Evolutionary conservation across 2,888 invertebrate genomes (phyloP), one percentile per base, ranked within the genome.

Genomic region (Drosophila borborema): DNA sequence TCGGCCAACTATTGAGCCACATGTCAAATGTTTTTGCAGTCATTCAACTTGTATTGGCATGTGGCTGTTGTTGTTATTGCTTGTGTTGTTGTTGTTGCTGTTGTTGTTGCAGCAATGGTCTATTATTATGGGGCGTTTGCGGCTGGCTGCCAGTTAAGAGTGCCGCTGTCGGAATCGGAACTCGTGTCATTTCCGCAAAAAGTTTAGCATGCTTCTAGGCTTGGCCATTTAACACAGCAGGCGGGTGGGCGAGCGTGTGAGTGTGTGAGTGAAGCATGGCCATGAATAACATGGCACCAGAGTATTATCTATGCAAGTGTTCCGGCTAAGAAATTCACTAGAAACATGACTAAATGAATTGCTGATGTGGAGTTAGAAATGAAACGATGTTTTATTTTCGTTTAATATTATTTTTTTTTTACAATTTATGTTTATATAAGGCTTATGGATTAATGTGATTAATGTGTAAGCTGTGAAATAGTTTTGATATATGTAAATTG

Each of bases 181-280:
- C 83, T 86, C 67, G 73, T 85, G 86, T 89, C 81, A 86, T 85
- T 89, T 86, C 89, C 89, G 88, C 85, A 83, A 72, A 86, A 79
- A 85, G 87, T 86, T 86, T 86, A 84, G 73, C 72, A 84, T 89
- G 85, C 89, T 85, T 81, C 89, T 85, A 81, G 89, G 78, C 77
- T 60, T 54, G 81, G 58, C 79, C 81, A 72, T 83, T 88, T 80
- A 79, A 65, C 84, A 72, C 74, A 77, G 65, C 46, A 40, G 54
- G 43, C 20, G 58, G 45, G 58, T 23, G 36, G 14, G 53, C 36
- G 20, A 4, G 16, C 0, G 16, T 7, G 14, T 16, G 18, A 7
- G 34, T 36, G 53, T 20, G 38, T 53, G 51, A 14, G 16, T 40
- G 10, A 51, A 38, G 45, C n/a, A 20, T 45, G 40, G 36, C 34